Evolutionary conservation across 2,797 vertebrate genomes (phyloP).

Genomic region (Sebastes diploproa): DNA sequence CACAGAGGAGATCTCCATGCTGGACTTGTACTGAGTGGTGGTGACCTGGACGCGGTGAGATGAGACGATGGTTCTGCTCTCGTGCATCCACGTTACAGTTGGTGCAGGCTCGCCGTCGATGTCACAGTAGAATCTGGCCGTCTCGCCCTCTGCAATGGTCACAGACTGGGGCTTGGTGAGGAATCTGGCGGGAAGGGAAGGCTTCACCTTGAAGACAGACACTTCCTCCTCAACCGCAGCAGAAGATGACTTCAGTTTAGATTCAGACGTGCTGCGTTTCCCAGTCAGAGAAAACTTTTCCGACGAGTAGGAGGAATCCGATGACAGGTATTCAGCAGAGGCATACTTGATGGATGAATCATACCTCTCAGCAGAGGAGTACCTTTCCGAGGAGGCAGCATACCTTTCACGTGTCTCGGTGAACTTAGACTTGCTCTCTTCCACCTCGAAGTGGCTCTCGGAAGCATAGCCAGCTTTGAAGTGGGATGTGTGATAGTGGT

Average conservation of each 20-base stretch:
- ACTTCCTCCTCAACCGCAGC: constrained; percentile 79
- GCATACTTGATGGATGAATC: constrained; percentile 77
- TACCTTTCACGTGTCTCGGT: constrained; percentile 87
- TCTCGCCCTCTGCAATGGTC: constrained; percentile 90
- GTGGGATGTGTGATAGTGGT: constrained; percentile 90
- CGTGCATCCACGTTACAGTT: constrained; percentile 88
- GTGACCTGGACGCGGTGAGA: constrained; percentile 86
- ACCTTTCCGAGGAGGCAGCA: constrained; percentile 78
- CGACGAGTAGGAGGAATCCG: constrained; percentile 82
- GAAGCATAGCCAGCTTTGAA: constrained; percentile 91
- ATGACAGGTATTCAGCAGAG: constrained; percentile 79
- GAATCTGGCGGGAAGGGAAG: constrained; percentile 90
- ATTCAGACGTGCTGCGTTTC: constrained; percentile 80
- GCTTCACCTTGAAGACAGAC: constrained; percentile 85
- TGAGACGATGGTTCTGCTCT: constrained; percentile 82
- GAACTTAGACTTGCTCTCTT: constrained; percentile 89
- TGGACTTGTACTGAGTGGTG: constrained; percentile 94
- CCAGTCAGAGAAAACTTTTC: constrained; percentile 79
- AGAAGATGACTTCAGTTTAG: constrained; percentile 83
- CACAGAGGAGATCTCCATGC: constrained; percentile 91
- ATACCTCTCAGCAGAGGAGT: constrained; percentile 60
- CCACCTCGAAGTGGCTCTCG: constrained; percentile 86
- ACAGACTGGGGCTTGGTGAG: constrained; percentile 94
- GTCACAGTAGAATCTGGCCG: constrained; percentile 92
- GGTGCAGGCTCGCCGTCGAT: constrained; percentile 95